These are phyloP conservation scores for Trematomus loennbergii DNA, from an alignment of 2,113 vertebrate species.

Conservation along the genomic window DNA sequence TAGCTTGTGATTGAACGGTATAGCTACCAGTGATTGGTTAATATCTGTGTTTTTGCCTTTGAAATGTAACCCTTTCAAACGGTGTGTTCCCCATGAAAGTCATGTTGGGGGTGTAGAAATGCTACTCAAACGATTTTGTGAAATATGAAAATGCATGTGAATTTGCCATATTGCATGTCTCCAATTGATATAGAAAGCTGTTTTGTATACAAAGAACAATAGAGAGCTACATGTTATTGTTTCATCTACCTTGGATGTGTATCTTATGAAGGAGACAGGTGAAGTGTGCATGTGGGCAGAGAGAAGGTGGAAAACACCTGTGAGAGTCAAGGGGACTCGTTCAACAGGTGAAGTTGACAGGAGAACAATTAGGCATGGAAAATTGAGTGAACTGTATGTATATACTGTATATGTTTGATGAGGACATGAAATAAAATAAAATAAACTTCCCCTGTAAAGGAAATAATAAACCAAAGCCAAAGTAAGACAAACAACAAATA, in stretches of 20 bases:
- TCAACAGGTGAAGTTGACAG: slow-evolving; percentile 29
- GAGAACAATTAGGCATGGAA: not conserved
- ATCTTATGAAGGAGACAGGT: slow-evolving; percentile 18
- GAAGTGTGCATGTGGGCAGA: slow-evolving; percentile 3
- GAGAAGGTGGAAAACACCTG: slow-evolving; percentile 1
- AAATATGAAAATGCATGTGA: no score
- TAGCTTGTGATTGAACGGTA: no score
- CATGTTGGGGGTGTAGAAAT: no score
- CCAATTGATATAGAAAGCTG: not conserved
- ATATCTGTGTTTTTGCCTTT: no score
- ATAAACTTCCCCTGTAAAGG: not conserved
- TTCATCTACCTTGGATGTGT: not conserved
- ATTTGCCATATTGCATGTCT: not conserved
- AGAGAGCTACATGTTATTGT: not conserved
- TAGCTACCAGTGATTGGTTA: no score
- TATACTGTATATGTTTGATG: not conserved
- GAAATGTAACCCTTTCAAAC: no score
- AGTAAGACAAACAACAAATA: slow-evolving; percentile 3
- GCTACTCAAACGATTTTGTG: no score
- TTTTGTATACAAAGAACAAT: not conserved
- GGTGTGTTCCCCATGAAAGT: no score
- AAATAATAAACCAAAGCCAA: slow-evolving; percentile 4
- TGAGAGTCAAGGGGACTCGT: not conserved
- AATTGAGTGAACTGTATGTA: not conserved
- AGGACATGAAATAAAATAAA: not conserved